Percentiles rank a stretch among this genome's conserved stretches.
phyloP scores from a whole-genome alignment of 2,113 vertebrate genomes.

The Pampusana beccarii region DNA sequence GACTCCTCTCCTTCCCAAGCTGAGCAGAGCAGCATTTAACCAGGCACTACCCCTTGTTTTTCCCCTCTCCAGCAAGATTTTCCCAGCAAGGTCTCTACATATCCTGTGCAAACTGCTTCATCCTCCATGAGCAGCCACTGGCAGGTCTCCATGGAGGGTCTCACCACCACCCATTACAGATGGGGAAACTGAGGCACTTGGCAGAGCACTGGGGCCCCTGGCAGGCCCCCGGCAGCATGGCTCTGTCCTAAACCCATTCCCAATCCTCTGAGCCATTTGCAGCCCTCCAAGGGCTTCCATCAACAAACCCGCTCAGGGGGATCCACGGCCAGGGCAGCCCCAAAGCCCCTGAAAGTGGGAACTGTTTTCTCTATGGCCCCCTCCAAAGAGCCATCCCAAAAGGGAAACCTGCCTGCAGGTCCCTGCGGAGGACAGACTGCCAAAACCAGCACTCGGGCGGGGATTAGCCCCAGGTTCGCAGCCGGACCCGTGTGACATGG shows the following conservation, averaged over 20 bases:
- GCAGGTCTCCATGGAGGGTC: accelerated
- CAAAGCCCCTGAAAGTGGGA: background rate
- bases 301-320: accelerated
- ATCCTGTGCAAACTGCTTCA: accelerated
- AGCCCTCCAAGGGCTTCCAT: background rate
- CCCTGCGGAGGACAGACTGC: background rate
- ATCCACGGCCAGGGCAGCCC: accelerated
- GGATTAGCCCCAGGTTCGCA: background rate
- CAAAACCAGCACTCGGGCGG: accelerated
- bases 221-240: background rate
- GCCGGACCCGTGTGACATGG: accelerated
- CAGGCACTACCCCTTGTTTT: background rate
- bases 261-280: background rate
- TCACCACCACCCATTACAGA: background rate
- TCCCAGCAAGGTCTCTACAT: background rate
- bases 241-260: background rate
- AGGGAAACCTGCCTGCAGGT: background rate
- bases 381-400: background rate
- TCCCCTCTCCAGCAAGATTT: background rate
- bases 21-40: background rate
- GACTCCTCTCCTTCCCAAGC: background rate
- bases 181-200: background rate
- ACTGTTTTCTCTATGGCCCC: accelerated
- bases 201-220: background rate
- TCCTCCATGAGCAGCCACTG: accelerated